phyloP scores from a whole-genome alignment of 2,888 invertebrate genomes.

The Chydorus sphaericus region DNA sequence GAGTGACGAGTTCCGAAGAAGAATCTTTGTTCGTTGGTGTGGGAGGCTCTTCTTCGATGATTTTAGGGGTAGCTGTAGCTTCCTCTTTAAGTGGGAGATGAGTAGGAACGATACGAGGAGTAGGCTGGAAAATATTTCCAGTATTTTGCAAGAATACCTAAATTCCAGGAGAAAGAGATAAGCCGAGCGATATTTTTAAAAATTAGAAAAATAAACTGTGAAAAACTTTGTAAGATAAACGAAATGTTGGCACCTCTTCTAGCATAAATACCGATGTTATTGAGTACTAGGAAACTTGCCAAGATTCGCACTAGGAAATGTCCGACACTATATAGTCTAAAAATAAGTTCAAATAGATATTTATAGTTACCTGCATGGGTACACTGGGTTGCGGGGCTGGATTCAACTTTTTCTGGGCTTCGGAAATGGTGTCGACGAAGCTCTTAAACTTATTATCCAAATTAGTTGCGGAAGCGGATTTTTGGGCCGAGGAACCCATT shows the following conservation, averaged over 20 bases:
- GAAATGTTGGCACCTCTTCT: too few species aligned
- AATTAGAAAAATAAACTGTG: too few species aligned
- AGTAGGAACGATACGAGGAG: not conserved
- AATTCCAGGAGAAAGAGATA: too few species aligned
- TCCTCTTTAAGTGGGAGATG: not conserved
- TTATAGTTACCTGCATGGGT: conserved; percentile 43
- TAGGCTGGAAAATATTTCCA: conserved; percentile 9
- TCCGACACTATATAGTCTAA: too few species aligned
- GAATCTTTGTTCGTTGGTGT: not conserved
- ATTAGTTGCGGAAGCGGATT: conserved; percentile 10
- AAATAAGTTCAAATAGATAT: too few species aligned
- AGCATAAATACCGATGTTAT: too few species aligned
- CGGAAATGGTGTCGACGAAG: conserved; percentile 69
- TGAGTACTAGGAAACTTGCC: too few species aligned
- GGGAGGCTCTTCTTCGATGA: not conserved
- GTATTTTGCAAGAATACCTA: conserved; percentile 36
- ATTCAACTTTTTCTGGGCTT: conserved; percentile 71
- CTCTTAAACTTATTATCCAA: conserved; percentile 64
- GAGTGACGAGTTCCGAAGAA: not conserved
- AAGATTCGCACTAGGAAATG: too few species aligned
- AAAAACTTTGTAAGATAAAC: too few species aligned
- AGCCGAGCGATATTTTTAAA: too few species aligned
- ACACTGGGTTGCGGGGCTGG: conserved; percentile 55
- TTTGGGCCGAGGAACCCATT: not conserved
- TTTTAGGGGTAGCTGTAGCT: not conserved